phyloP scores from a whole-genome alignment of 2,113 vertebrate genomes.

The Lepus europaeus region DNA sequence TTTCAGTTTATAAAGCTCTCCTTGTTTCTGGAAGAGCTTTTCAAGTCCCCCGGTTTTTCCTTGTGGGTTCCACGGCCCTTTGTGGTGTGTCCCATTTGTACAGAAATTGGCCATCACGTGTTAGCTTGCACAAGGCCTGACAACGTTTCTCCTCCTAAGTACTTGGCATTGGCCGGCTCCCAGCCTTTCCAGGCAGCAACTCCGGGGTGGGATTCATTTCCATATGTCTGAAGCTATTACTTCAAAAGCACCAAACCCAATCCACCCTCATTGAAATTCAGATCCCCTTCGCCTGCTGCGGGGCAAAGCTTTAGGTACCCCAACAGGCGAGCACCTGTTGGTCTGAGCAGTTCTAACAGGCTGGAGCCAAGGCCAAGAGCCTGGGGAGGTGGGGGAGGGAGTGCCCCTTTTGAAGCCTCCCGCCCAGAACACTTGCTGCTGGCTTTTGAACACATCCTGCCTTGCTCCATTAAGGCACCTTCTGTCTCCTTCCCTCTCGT shows the following conservation, averaged over 20 bases:
- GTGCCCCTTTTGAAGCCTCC: not conserved
- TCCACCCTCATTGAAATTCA: not conserved
- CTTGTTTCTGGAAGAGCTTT: not conserved
- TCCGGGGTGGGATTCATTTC: not conserved
- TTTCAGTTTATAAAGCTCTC: not conserved
- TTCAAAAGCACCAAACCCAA: not conserved
- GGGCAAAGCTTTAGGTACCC: too few species aligned
- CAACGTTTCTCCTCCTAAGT: not conserved
- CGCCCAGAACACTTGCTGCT: not conserved
- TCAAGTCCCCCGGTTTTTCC: not conserved
- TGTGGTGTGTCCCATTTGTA: not conserved
- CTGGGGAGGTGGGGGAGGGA: accelerated
- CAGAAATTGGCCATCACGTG: accelerated
- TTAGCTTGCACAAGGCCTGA: too few species aligned
- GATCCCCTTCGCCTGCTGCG: too few species aligned
- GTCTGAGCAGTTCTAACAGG: not conserved
- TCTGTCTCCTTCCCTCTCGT: not conserved
- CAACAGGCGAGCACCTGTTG: accelerated
- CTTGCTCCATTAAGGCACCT: not conserved
- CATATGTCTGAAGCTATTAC: not conserved
- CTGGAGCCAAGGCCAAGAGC: accelerated
- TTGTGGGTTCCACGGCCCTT: not conserved
- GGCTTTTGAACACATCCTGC: not conserved
- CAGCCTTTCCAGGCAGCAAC: not conserved
- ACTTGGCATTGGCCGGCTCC: not conserved